phyloP scores from a whole-genome alignment of 2,113 vertebrate species.

The Laterallus jamaicensis region DNA sequence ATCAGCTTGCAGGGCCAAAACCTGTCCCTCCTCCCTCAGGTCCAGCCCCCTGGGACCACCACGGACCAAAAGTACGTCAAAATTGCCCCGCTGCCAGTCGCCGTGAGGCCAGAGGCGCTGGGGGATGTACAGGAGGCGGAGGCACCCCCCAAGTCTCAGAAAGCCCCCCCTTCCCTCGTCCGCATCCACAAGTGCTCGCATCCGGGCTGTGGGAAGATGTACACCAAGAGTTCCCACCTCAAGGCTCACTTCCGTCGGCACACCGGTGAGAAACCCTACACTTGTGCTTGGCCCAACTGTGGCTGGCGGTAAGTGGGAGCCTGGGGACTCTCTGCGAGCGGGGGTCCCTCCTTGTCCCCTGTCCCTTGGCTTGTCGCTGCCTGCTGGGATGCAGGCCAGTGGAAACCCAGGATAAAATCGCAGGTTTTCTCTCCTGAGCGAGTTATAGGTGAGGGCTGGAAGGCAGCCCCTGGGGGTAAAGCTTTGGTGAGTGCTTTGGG shows the following conservation, averaged over 20 bases:
- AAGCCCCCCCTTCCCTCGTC: slow-evolving; percentile 46
- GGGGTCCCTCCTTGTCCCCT: no score
- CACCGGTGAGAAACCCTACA: slow-evolving; percentile 86
- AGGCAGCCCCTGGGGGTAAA: neutral
- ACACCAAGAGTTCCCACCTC: slow-evolving; percentile 89
- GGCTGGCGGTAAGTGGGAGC: slow-evolving; percentile 81
- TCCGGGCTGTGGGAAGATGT: slow-evolving; percentile 87
- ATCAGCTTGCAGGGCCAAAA: slow-evolving; percentile 81
- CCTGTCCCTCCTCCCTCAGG: slow-evolving; percentile 70
- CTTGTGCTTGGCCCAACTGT: slow-evolving; percentile 86
- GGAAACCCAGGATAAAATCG: neutral
- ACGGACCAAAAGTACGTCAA: slow-evolving; percentile 85
- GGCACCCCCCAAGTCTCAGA: slow-evolving; percentile 54
- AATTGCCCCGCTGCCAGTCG: slow-evolving; percentile 83
- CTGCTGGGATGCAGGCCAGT: neutral
- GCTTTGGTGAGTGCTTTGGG: neutral
- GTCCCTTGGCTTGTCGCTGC: neutral
- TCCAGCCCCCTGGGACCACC: slow-evolving; percentile 8
- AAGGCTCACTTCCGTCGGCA: slow-evolving; percentile 85
- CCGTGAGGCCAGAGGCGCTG: slow-evolving; percentile 52
- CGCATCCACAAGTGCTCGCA: slow-evolving; percentile 84
- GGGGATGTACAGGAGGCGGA: slow-evolving; percentile 38
- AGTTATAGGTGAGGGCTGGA: neutral
- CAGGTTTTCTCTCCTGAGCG: neutral
- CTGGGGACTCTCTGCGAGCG: fast-evolving